phyloP scores from a whole-genome alignment of 2,888 invertebrate species.

The Ormyrus labotus region DNA sequence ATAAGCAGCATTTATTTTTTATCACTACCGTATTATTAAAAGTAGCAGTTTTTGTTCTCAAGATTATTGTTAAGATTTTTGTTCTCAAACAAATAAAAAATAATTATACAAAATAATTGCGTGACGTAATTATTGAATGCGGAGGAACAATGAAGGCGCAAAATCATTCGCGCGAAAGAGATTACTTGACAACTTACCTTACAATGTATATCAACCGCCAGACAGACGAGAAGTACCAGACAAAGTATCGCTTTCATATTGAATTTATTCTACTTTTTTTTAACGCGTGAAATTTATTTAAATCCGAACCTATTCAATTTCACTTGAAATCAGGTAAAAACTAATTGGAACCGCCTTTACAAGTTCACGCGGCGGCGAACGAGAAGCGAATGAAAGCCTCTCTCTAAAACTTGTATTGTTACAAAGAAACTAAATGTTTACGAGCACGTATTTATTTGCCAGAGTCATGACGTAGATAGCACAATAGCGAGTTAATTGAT shows the following conservation, averaged over 20 bases:
- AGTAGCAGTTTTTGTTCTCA: no score
- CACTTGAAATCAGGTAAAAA: constrained; percentile 23
- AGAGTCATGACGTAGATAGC: constrained; percentile 35
- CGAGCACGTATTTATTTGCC: constrained; percentile 47
- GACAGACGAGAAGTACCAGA: constrained; percentile 1
- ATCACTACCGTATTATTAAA: no score
- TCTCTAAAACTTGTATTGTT: constrained; percentile 24
- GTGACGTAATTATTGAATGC: no score
- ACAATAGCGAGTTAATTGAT: constrained; percentile 49
- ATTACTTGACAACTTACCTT: constrained; percentile 23
- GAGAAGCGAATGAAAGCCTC: constrained; percentile 24
- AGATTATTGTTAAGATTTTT: no score
- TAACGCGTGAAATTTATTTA: not conserved
- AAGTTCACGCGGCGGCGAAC: constrained; percentile 4
- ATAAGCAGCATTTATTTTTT: no score
- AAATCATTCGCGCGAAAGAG: constrained; percentile 14
- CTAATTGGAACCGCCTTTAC: constrained; percentile 10
- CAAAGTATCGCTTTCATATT: constrained; percentile 23
- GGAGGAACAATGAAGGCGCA: constrained; percentile 22
- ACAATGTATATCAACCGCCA: constrained; percentile 24
- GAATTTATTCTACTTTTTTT: not conserved
- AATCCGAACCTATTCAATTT: constrained; percentile 7
- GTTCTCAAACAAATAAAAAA: not conserved
- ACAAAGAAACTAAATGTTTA: constrained; percentile 46
- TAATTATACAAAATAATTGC: constrained; percentile 3